These are phyloP conservation scores for Pogonocichla stellata DNA, from an alignment of 2,113 vertebrate species.

Conservation along the genomic window DNA sequence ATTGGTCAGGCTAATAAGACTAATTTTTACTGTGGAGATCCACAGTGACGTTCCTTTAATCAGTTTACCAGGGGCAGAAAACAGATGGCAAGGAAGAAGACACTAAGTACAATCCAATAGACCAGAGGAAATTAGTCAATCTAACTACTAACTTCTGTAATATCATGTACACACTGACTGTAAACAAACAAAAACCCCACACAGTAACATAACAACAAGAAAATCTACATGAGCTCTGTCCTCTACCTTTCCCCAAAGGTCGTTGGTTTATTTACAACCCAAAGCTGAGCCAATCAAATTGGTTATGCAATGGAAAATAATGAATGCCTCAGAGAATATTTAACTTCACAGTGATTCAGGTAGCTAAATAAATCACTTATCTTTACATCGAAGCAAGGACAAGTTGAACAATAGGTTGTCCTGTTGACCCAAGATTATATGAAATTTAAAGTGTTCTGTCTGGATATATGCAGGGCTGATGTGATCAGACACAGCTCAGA, in stretches of 20 bases:
- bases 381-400: neutral
- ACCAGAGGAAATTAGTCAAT: neutral
- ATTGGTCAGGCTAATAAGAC: neutral
- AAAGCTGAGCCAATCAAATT: neutral
- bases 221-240: neutral
- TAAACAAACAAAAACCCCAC: neutral
- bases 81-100: constrained; percentile 9
- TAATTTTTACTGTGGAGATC: neutral
- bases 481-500: neutral
- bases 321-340: neutral
- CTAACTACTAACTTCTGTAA: neutral
- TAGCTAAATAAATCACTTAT: neutral
- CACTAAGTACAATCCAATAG: neutral
- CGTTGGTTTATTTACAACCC: neutral
- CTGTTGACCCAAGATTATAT: neutral
- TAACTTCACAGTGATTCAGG: neutral
- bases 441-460: neutral
- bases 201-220: neutral
- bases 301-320: neutral
- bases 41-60: neutral
- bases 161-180: neutral
- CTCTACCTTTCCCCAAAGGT: neutral
- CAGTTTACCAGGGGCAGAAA: neutral
- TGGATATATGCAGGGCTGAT: neutral
- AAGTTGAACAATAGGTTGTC: neutral